Base-by-base conservation (phyloP, 2,113 vertebrate species). In the Clarias gariepinus region DNA sequence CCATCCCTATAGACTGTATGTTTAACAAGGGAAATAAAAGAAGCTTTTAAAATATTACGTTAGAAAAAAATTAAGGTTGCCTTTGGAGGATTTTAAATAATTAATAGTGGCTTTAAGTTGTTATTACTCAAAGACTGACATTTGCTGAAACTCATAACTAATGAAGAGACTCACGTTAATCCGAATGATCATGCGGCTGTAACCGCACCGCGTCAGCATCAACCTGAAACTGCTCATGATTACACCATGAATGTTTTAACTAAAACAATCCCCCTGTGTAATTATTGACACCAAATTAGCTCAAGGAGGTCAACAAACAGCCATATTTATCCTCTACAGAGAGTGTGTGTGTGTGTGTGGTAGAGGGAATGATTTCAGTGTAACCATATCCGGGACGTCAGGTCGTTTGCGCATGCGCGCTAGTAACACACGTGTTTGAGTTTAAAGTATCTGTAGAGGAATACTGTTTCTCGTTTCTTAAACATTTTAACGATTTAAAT, bases 381-480 rank as follows among this genome's bases (percentile, higher is more conserved):
- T 94, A 91, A 95, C 94, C 16, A 86, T 89, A 91, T 95, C 95
- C 95, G 93, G 79, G 58, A 47, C 0, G 15, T 3, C 3, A 2
- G 0, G 8, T 53, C 18, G 9, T 18, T 12, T 30, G 73, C 87
- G 68, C 95, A 94, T 92, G 91, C 93, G 92, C 85, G 10, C 25
- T 63, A 18, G 82, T 0, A 2, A 30, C 47, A 64, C 71, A 19
- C 85, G 83, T 86, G 87, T 74, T 71, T 55, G 18, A n/a, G 25
- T 15, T 76, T 57, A 36, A 9, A 16, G 53, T 57, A 19, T 6
- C 3, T 61, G 18, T 1, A 61, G 21, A 61, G 4, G 5, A 18
- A 12, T 5, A 11, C 4, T 21, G 53, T 33, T 57, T 30, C 18
- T 47, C 47, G 47, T 47, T 47, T 47, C 7, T 47, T 47, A 47